A percentile compares a stretch with the other conserved stretches of the same genome.
These are phyloP conservation scores for Nephila pilipes DNA, from an alignment of 1,140 invertebrate genomes.

Conservation along the genomic window DNA sequence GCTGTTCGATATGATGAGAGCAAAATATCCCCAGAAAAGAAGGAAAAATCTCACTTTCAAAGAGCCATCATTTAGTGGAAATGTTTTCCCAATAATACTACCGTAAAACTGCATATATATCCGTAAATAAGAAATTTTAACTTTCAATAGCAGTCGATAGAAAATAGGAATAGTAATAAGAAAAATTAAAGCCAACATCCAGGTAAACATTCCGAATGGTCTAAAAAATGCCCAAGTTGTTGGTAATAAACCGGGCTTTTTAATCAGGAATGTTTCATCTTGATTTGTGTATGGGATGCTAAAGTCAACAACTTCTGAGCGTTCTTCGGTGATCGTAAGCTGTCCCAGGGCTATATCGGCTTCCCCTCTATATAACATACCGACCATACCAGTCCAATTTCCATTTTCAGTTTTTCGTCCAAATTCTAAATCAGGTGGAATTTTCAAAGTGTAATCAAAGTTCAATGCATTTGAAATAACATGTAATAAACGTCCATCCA, in stretches of 20 bases:
- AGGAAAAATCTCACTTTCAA: neutral
- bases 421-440: neutral
- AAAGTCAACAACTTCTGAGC: neutral
- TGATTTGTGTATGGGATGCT: conserved; percentile 16
- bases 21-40: neutral
- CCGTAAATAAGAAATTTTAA: neutral
- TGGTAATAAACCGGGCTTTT: neutral
- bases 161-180: neutral
- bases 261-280: conserved; percentile 9
- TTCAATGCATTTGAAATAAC: neutral
- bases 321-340: neutral
- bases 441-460: neutral
- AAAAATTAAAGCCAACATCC: neutral
- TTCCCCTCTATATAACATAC: conserved; percentile 57
- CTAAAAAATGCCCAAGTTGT: neutral
- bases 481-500: neutral
- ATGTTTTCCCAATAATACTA: neutral
- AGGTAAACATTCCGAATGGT: neutral
- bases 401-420: neutral
- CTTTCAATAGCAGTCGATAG: neutral
- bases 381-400: conserved; percentile 57
- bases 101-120: neutral
- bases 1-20: neutral
- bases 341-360: neutral
- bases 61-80: neutral